Conservation (phyloP, 2,113 vertebrate species). For the Agelaius tricolor region DNA sequence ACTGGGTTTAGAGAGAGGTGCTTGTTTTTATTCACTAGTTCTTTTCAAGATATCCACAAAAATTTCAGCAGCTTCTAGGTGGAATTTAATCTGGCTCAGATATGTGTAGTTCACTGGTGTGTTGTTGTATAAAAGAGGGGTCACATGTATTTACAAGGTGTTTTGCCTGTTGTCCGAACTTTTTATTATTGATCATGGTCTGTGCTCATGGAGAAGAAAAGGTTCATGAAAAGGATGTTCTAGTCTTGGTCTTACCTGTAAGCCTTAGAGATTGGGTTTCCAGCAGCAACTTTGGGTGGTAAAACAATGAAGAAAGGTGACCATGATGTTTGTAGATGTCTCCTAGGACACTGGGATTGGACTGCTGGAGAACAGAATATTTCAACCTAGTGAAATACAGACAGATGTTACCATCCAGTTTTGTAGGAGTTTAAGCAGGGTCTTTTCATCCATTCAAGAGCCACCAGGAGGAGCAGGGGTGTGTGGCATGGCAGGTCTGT, state of each 20-base stretch:
- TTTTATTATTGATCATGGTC: neutral
- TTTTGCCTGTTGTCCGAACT: neutral
- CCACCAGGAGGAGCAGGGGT: neutral
- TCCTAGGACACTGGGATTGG: neutral
- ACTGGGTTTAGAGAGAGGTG: neutral
- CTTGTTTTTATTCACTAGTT: neutral
- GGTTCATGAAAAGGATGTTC: neutral
- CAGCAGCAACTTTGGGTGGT: neutral
- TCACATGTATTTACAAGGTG: neutral
- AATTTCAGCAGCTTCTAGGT: neutral
- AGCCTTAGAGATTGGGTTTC: neutral
- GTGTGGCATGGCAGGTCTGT: fast-evolving
- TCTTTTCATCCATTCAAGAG: neutral
- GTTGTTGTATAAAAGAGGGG: neutral
- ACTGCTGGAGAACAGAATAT: neutral
- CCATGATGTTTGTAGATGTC: neutral
- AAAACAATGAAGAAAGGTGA: neutral
- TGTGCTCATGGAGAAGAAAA: neutral
- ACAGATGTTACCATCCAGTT: neutral
- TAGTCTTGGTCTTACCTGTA: neutral
- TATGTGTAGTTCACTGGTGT: neutral
- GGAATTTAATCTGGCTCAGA: neutral
- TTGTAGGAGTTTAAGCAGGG: neutral
- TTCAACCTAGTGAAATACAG: neutral
- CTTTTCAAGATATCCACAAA: neutral